Conservation (phyloP, 2,888 invertebrate species). For the Ephialtes manifestator region DNA sequence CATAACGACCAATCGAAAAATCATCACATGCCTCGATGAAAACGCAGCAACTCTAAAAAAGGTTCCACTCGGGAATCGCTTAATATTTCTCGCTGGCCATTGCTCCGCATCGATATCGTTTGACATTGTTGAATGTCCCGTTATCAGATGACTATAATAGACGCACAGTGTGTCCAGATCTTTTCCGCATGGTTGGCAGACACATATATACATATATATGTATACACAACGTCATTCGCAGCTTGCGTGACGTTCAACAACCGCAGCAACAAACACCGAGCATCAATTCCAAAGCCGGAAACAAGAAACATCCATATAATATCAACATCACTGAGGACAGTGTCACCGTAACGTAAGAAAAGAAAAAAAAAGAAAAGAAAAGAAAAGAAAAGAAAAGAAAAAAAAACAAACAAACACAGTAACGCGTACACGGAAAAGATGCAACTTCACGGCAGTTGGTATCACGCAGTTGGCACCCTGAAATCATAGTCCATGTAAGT, state of each 20-base stretch:
- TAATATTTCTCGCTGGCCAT: background rate
- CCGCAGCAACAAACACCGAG: slow-evolving; percentile 49
- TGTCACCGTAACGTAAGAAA: slow-evolving; percentile 22
- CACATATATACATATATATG: slow-evolving; percentile 33
- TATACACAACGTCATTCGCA: slow-evolving; percentile 50
- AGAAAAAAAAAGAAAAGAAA: background rate
- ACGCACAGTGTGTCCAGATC: slow-evolving; percentile 72
- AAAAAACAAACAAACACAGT: background rate
- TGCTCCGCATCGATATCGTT: slow-evolving; percentile 27
- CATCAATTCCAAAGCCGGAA: slow-evolving; percentile 63
- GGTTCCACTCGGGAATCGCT: too few species aligned
- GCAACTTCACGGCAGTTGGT: slow-evolving; percentile 57
- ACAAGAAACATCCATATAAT: slow-evolving; percentile 10
- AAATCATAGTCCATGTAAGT: slow-evolving; percentile 57
- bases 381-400: background rate
- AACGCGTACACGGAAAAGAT: background rate
- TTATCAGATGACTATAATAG: slow-evolving; percentile 67
- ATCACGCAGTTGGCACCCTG: slow-evolving; percentile 37
- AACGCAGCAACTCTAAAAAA: too few species aligned
- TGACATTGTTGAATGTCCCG: slow-evolving; percentile 77
- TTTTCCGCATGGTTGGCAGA: slow-evolving; percentile 76
- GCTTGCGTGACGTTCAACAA: slow-evolving; percentile 54
- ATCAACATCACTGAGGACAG: slow-evolving; percentile 8
- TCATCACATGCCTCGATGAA: too few species aligned
- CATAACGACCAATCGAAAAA: too few species aligned